phyloP scores from a whole-genome alignment of 2,888 invertebrate genomes.

The Seira sanloemensis region DNA sequence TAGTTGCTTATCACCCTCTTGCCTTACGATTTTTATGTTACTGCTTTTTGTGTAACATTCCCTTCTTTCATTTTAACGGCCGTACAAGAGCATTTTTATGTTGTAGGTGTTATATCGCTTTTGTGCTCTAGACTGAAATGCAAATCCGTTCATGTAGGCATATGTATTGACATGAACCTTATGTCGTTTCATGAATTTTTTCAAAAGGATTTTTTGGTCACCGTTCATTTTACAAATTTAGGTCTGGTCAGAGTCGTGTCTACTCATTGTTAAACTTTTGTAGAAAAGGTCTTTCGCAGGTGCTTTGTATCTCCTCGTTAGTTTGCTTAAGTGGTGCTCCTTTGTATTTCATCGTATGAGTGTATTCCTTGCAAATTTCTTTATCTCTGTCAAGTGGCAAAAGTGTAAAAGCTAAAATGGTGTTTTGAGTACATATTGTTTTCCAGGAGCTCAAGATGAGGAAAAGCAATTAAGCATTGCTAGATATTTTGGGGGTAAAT shows the following conservation, averaged over 20 bases:
- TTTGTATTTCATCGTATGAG: background rate
- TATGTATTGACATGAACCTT: background rate
- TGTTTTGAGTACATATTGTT: slow-evolving; percentile 1
- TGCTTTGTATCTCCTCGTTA: background rate
- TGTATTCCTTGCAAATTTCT: background rate
- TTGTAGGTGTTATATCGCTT: slow-evolving; percentile 11
- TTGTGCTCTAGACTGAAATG: background rate
- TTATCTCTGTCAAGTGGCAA: background rate
- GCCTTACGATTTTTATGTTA: slow-evolving; percentile 29
- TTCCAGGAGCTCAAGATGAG: background rate
- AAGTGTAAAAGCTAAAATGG: background rate
- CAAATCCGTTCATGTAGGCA: slow-evolving; percentile 8
- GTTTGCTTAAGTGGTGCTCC: background rate
- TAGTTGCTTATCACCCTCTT: slow-evolving; percentile 56
- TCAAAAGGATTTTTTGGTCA: background rate
- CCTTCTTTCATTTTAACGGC: slow-evolving; percentile 8
- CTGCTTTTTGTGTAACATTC: slow-evolving; percentile 10
- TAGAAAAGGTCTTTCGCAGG: no score
- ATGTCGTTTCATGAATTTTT: background rate
- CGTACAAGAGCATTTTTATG: background rate
- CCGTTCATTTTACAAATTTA: background rate
- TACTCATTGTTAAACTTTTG: background rate
- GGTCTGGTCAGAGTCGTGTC: slow-evolving; percentile 1
- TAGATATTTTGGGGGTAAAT: background rate
- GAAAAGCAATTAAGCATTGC: slow-evolving; percentile 8